These are phyloP conservation scores for Rallus crepitans DNA, from an alignment of 2,797 vertebrate species.

Conservation along the genomic window DNA sequence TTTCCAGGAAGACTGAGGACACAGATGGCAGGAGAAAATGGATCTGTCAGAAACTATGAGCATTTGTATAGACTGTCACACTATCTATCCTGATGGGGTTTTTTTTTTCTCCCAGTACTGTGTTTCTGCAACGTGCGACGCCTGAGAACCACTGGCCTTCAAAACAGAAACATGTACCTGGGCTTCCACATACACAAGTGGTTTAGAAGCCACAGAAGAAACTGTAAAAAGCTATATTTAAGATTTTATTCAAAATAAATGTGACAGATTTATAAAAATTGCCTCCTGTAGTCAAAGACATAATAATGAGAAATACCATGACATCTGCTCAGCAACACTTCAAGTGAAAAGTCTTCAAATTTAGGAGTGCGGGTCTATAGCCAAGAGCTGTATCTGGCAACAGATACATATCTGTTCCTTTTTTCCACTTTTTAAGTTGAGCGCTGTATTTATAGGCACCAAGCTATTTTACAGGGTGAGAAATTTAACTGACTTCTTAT, in stretches of 20 bases:
- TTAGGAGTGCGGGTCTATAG: not conserved
- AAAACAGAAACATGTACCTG: not conserved
- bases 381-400: not conserved
- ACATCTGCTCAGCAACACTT: not conserved
- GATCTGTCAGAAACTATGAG: slow-evolving; percentile 65
- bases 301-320: not conserved
- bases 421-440: not conserved
- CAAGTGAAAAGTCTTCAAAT: not conserved
- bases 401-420: not conserved
- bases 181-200: not conserved
- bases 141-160: not conserved
- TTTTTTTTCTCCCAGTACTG: not conserved
- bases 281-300: not conserved
- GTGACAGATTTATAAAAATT: slow-evolving; percentile 21
- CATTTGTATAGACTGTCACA: not conserved
- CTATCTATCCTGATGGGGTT: not conserved
- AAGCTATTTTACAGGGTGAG: not conserved
- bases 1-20: slow-evolving; percentile 34
- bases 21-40: slow-evolving; percentile 53
- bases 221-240: not conserved
- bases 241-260: slow-evolving; percentile 2
- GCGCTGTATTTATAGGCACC: not conserved
- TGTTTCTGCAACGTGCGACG: not conserved
- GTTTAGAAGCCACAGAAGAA: slow-evolving; percentile 9
- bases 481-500: not conserved